Conservation (phyloP, 2,888 invertebrate genomes). For the Ceriagrion tenellum region DNA sequence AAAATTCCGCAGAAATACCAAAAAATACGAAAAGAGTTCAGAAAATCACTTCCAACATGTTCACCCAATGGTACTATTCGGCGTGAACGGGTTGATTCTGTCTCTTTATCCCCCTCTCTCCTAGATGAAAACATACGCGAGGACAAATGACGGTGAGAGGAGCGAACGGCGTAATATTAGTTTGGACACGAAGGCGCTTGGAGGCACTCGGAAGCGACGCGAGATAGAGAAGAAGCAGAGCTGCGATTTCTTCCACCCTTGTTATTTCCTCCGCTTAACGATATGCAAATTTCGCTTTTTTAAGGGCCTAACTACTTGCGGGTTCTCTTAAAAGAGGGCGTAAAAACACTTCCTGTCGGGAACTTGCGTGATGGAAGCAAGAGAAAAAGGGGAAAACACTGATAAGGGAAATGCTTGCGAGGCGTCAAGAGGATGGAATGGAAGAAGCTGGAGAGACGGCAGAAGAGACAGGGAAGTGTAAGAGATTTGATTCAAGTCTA, state of each 20-base stretch:
- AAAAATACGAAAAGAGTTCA: too few relatives aligned
- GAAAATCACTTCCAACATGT: too few relatives aligned
- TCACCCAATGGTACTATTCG: too few relatives aligned
- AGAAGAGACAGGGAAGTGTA: too few relatives aligned
- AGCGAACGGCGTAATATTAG: neutral
- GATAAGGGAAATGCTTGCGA: slow-evolving; percentile 18
- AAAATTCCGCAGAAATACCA: too few relatives aligned
- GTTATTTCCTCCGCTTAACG: neutral
- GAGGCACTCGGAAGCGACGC: neutral
- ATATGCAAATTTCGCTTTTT: neutral
- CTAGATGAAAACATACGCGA: neutral
- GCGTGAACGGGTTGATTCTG: too few relatives aligned
- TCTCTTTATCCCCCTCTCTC: too few relatives aligned
- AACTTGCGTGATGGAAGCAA: neutral
- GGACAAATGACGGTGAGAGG: neutral
- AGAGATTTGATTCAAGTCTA: too few relatives aligned
- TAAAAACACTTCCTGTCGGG: neutral
- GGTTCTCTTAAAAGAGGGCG: slow-evolving; percentile 19
- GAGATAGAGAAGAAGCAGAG: neutral
- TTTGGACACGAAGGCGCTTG: neutral
- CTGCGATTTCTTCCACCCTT: neutral
- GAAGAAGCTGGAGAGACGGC: neutral
- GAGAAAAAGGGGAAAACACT: neutral
- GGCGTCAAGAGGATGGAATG: neutral
- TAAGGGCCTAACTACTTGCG: neutral